Base-by-base conservation (phyloP, 2,888 invertebrate genomes). In the Lasius platythorax region DNA sequence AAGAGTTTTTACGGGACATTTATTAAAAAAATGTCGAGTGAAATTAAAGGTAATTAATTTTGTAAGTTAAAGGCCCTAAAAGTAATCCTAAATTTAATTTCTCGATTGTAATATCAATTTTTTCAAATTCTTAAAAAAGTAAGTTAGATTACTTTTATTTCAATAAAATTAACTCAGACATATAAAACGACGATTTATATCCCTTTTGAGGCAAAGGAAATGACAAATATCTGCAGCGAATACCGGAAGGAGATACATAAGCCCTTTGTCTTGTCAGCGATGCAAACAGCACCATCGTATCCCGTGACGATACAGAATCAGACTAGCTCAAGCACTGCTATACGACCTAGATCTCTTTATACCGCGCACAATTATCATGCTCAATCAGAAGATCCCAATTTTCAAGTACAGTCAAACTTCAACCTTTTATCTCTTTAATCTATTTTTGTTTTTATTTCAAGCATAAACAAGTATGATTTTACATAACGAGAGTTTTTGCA, bases 281-380 rank as follows among this genome's bases (percentile, higher is more conserved):
- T 84, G 11, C 91, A 89, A 33, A 37, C 84, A 11, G 58, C 86
- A 23, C 88, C 90, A 18, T 85, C 91, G 0, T 88, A 91, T 73
- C 87, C 93, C 0, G 37, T 88, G 46, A 82, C 91, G 28, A 85
- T 92, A 79, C 92, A 91, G 53, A 92, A 87, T 79, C 92, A 92
- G 58, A 86, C 78, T 70, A 85, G 91, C 28, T 86, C 91, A 2
- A 89, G 90, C 15, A 90, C 94, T 85, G 91, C 96, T 53, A 96
- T 96, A 89, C 96, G 97, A 87, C 97, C 97, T 12, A 96, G 97
- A 90, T 97, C 97, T 94, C 96, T 97, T 81, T 97, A 97, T 92
- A 96, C 97, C 68, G 96, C 97, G 82, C 97, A 96, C 94, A 97
- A 97, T 68, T 97, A 96, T 93, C 94, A 94, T 79, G 92, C 92